Conservation (phyloP, 2,888 invertebrate genomes). For the Endomychus coccineus region DNA sequence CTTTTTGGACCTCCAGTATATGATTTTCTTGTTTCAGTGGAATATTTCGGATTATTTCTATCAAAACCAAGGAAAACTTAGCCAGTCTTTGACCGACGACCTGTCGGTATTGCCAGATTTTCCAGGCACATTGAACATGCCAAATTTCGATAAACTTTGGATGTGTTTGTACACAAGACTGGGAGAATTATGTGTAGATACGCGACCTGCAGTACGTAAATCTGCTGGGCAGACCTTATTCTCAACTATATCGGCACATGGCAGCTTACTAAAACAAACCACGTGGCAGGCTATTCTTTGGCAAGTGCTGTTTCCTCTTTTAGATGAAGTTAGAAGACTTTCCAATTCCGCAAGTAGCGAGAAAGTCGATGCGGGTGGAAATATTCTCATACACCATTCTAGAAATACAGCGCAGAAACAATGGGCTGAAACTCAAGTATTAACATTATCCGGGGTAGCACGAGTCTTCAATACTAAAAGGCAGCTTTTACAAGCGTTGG, state of each 20-base stretch:
- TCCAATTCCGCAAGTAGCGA: conserved; percentile 65
- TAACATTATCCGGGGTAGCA: conserved; percentile 85
- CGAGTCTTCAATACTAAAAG: conserved; percentile 88
- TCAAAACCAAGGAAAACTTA: conserved; percentile 84
- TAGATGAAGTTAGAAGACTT: conserved; percentile 80
- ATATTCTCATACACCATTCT: conserved; percentile 95
- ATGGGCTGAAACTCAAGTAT: conserved; percentile 96
- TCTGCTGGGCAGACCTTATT: conserved; percentile 96
- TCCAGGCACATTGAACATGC: conserved; percentile 75
- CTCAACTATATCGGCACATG: conserved; percentile 95
- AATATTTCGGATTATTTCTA: conserved; percentile 97
- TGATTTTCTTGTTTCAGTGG: conserved; percentile 65
- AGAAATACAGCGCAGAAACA: conserved; percentile 98
- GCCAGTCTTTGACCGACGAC: conserved; percentile 65
- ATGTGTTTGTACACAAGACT: conserved; percentile 88
- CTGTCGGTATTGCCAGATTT: conserved; percentile 73
- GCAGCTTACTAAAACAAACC: conserved; percentile 72
- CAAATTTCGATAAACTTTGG: conserved; percentile 89
- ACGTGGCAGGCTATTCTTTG: conserved; percentile 94
- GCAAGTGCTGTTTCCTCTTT: conserved; percentile 91
- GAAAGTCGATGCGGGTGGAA: conserved; percentile 85
- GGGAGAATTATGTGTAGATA: conserved; percentile 89
- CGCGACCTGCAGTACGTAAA: conserved; percentile 91
- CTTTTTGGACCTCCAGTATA: no score
- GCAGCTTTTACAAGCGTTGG: conserved; percentile 70